Percentiles rank a stretch among this genome's conserved stretches.
Evolutionary conservation across 1,140 invertebrate genomes (phyloP).

Genomic region (Orchesella cincta): DNA sequence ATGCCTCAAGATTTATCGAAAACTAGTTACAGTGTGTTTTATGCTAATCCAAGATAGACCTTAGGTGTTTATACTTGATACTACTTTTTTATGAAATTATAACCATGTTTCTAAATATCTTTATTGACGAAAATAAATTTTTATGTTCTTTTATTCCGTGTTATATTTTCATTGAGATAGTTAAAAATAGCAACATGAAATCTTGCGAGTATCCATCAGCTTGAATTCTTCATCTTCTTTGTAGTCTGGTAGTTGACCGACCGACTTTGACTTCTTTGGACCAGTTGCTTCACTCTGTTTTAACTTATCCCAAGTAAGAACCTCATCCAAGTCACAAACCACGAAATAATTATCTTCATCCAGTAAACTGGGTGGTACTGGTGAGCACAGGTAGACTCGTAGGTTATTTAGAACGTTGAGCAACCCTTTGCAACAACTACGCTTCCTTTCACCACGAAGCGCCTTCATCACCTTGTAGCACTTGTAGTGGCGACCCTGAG

Average conservation of each 20-base stretch:
- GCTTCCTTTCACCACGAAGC: background rate
- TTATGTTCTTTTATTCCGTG: background rate
- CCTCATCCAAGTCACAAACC: background rate
- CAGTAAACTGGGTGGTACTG: background rate
- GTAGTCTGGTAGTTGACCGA: background rate
- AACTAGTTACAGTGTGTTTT: background rate
- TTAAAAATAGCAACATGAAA: background rate
- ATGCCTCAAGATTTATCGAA: background rate
- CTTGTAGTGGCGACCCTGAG: background rate
- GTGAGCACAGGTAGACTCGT: background rate
- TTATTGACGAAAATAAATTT: too few species aligned
- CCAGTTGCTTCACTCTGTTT: background rate
- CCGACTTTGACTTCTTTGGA: background rate
- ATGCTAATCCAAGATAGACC: background rate
- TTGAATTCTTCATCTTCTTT: background rate
- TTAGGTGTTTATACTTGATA: too few species aligned
- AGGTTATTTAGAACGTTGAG: background rate
- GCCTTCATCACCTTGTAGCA: background rate
- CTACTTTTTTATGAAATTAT: background rate
- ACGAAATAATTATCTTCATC: background rate
- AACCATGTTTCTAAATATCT: background rate
- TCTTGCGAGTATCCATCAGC: background rate
- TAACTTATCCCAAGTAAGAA: too few species aligned
- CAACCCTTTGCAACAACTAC: background rate
- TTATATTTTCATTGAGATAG: background rate